A percentile compares a stretch with the other conserved stretches of the same genome.
These are phyloP conservation scores for Meloidogyne floridensis DNA, from an alignment of 1,140 invertebrate genomes.

Conservation along the genomic window DNA sequence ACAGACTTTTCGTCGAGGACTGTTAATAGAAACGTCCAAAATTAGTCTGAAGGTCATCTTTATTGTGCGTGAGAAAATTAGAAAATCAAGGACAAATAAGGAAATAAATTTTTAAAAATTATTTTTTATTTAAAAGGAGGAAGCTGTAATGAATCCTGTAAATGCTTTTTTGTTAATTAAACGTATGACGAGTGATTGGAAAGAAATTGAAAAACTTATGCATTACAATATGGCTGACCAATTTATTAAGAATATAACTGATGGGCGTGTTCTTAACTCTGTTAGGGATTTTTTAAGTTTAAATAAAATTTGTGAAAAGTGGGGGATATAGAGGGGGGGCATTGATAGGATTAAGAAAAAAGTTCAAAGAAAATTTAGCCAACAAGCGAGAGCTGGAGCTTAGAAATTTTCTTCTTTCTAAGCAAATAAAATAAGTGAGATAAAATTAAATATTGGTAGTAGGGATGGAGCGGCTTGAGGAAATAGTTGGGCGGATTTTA, in stretches of 20 bases:
- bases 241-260: slow-evolving; percentile 57
- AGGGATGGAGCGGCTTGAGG: too few species aligned
- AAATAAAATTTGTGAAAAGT: slow-evolving; percentile 1
- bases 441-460: too few species aligned
- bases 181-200: slow-evolving; percentile 45
- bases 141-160: slow-evolving; percentile 49
- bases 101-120: too few species aligned
- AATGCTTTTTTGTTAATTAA: slow-evolving; percentile 56
- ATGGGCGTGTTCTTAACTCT: slow-evolving; percentile 43
- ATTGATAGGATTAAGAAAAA: too few species aligned
- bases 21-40: neutral
- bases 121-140: slow-evolving; percentile 23
- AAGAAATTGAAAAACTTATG: slow-evolving; percentile 42
- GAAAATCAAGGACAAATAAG: neutral
- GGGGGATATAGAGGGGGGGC: neutral
- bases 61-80: neutral
- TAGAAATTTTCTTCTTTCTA: too few species aligned
- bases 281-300: slow-evolving; percentile 31
- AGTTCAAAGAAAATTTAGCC: too few species aligned
- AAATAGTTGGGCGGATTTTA: too few species aligned
- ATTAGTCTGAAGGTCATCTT: neutral
- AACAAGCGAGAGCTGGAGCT: too few species aligned
- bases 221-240: slow-evolving; percentile 45
- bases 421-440: too few species aligned
- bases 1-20: too few species aligned